These are phyloP conservation scores for Bubo bubo DNA, from an alignment of 2,113 vertebrate species.

Conservation along the genomic window DNA sequence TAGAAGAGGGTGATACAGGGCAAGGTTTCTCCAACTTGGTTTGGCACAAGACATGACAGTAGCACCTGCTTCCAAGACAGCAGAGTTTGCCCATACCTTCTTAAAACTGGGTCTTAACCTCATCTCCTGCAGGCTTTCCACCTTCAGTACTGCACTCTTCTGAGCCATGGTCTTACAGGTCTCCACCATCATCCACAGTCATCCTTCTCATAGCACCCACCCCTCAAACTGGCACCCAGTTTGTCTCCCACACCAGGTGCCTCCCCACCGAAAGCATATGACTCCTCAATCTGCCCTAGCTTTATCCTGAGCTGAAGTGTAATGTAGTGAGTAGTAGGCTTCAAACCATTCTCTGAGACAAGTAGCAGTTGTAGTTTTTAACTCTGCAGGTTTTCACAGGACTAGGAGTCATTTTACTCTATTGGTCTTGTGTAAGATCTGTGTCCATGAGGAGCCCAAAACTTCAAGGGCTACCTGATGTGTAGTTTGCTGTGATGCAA, in stretches of 20 bases:
- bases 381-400: not conserved
- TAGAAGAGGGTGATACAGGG: not conserved
- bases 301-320: not conserved
- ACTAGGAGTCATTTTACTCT: not conserved
- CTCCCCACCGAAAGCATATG: not conserved
- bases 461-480: not conserved
- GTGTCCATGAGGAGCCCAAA: not conserved
- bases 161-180: not conserved
- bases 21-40: not conserved
- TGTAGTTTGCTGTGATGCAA: not conserved
- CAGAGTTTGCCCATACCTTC: not conserved
- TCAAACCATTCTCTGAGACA: not conserved
- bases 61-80: not conserved
- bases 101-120: not conserved
- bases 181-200: fast-evolving
- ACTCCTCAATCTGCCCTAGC: not conserved
- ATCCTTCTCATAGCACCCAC: not conserved
- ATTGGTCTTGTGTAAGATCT: not conserved
- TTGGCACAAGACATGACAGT: not conserved
- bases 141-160: not conserved
- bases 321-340: not conserved
- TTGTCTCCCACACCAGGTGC: not conserved
- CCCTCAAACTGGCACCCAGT: not conserved
- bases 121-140: not conserved
- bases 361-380: not conserved